A percentile compares a stretch with the other conserved stretches of the same genome.
Evolutionary conservation across 2,113 vertebrate genomes (phyloP).

Genomic region (Hemiscyllium ocellatum): DNA sequence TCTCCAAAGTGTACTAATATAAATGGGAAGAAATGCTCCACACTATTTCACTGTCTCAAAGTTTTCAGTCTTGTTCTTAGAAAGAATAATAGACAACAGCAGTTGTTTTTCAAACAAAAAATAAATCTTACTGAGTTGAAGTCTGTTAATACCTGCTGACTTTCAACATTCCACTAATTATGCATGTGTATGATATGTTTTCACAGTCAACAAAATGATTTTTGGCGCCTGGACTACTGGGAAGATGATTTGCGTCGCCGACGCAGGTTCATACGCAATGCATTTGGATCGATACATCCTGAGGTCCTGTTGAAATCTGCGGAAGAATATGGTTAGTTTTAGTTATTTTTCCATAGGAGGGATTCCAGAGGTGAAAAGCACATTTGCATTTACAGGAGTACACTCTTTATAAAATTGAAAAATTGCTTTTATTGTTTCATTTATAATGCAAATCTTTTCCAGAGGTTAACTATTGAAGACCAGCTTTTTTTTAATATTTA

Average conservation of each 20-base stretch:
- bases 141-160: neutral
- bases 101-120: neutral
- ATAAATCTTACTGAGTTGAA: neutral
- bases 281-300: slow-evolving; percentile 85
- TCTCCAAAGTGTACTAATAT: neutral
- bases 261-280: slow-evolving; percentile 87
- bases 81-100: neutral
- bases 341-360: neutral
- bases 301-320: slow-evolving; percentile 77
- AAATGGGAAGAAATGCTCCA: neutral
- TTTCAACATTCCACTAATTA: neutral
- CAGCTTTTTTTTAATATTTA: neutral
- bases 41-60: neutral
- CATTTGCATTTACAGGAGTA: neutral
- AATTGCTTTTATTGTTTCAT: neutral
- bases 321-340: slow-evolving; percentile 83
- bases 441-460: neutral
- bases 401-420: neutral
- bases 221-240: slow-evolving; percentile 98
- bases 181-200: slow-evolving; percentile 41
- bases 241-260: slow-evolving; percentile 90
- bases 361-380: neutral
- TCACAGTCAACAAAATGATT: slow-evolving; percentile 81
- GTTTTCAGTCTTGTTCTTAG: neutral
- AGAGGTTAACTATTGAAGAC: neutral